phyloP scores from a whole-genome alignment of 2,888 invertebrate species.

The Drosophila subquinaria region DNA sequence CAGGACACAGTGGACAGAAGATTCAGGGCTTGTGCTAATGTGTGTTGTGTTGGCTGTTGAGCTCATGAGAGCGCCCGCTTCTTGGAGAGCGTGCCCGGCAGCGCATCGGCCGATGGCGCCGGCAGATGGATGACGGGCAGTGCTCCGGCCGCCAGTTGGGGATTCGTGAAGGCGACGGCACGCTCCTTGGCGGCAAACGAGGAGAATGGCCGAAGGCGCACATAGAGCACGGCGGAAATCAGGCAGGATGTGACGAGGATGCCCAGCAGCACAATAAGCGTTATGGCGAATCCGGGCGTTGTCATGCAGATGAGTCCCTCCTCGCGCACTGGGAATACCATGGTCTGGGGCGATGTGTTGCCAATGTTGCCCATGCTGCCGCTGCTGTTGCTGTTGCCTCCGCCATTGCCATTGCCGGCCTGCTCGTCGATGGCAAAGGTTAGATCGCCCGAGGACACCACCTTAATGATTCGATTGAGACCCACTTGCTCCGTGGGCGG shows the following conservation, averaged over 20 bases:
- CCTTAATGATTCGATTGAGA: slow-evolving; percentile 94
- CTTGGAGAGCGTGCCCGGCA: slow-evolving; percentile 83
- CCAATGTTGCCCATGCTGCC: slow-evolving; percentile 87
- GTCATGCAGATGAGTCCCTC: slow-evolving; percentile 95
- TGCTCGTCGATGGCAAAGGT: slow-evolving; percentile 92
- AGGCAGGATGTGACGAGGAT: slow-evolving; percentile 94
- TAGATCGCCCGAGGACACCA: slow-evolving; percentile 95
- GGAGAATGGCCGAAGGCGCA: slow-evolving; percentile 91
- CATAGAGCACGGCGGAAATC: slow-evolving; percentile 93
- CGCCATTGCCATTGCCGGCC: slow-evolving; percentile 86
- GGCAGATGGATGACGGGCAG: slow-evolving; percentile 83
- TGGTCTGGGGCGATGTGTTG: slow-evolving; percentile 88
- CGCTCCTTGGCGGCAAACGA: slow-evolving; percentile 85
- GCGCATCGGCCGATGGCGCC: slow-evolving; percentile 65
- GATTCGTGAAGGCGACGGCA: slow-evolving; percentile 85
- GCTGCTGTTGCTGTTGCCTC: slow-evolving; percentile 86
- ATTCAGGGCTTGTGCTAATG: not conserved
- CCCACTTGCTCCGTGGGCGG: slow-evolving; percentile 89
- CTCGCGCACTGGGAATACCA: slow-evolving; percentile 90
- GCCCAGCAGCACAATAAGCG: slow-evolving; percentile 92
- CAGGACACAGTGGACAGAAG: not conserved
- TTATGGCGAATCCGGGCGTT: slow-evolving; percentile 96
- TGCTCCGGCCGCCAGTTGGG: slow-evolving; percentile 77
- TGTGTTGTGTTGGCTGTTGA: not conserved
- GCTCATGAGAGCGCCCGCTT: slow-evolving; percentile 79